A percentile compares a stretch with the other conserved stretches of the same genome.
Conservation (phyloP, 2,888 invertebrate genomes). For the Globia sparganii region DNA sequence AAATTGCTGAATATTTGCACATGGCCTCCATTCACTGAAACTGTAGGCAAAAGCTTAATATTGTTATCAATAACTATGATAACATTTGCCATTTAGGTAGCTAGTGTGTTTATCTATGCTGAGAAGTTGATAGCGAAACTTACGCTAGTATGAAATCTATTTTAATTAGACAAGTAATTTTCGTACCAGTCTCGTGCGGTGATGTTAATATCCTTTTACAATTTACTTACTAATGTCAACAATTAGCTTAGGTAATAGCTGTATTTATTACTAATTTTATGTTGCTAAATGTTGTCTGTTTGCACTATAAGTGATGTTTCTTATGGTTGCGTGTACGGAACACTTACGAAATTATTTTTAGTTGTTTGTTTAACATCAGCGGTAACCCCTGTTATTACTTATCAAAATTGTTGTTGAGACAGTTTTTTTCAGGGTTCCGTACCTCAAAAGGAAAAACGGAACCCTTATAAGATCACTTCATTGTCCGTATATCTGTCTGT, state of each 20-base stretch:
- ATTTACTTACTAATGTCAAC: conserved; percentile 31
- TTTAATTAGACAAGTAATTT: conserved; percentile 38
- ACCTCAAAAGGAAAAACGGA: too few species aligned
- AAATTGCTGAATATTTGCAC: conserved; percentile 40
- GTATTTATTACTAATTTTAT: conserved; percentile 35
- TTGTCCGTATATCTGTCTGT: too few species aligned
- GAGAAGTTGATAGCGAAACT: conserved; percentile 39
- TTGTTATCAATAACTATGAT: conserved; percentile 48
- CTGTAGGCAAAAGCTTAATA: conserved; percentile 17
- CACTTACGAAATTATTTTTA: neutral
- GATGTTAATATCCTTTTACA: conserved; percentile 44
- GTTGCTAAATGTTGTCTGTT: conserved; percentile 3
- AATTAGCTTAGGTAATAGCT: conserved; percentile 37
- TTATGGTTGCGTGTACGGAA: neutral
- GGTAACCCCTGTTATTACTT: conserved; percentile 21
- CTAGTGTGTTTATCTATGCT: conserved; percentile 28
- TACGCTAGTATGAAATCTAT: conserved; percentile 25
- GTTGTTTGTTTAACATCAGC: conserved; percentile 6
- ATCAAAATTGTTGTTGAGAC: conserved; percentile 9
- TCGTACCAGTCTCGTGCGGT: neutral
- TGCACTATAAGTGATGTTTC: neutral
- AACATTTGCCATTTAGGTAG: conserved; percentile 56
- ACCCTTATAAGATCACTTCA: too few species aligned
- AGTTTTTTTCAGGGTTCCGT: too few species aligned
- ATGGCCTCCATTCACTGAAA: conserved; percentile 7